phyloP scores from a whole-genome alignment of 2,113 vertebrate species.

The Aplodontia rufa region DNA sequence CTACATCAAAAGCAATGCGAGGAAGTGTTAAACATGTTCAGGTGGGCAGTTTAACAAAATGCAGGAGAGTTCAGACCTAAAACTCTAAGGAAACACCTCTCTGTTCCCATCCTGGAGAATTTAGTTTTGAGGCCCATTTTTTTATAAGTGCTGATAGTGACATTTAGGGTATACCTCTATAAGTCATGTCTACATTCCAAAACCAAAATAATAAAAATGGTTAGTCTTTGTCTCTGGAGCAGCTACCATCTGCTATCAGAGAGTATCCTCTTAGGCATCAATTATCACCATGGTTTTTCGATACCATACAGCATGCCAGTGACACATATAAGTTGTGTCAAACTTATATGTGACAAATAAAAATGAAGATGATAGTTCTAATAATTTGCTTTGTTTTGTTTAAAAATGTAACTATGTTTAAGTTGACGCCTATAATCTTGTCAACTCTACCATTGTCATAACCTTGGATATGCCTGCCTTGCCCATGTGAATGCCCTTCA shows the following conservation, averaged over 20 bases:
- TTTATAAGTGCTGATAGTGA: not conserved
- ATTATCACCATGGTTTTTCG: not conserved
- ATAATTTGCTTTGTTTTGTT: not conserved
- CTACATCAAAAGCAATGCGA: not conserved
- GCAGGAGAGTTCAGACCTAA: not conserved
- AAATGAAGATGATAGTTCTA: not conserved
- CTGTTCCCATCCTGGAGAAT: not conserved
- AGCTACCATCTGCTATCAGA: not conserved
- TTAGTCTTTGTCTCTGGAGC: not conserved
- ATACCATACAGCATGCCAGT: not conserved
- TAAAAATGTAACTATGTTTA: conserved; percentile 17
- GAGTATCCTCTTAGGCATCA: not conserved
- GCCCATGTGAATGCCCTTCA: not conserved
- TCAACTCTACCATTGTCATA: not conserved
- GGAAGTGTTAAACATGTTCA: not conserved
- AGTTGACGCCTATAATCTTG: not conserved
- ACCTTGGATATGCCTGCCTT: not conserved
- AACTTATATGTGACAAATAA: too few relatives aligned
- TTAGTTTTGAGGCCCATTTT: not conserved
- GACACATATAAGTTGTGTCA: not conserved
- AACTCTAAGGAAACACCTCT: not conserved
- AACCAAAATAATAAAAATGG: conserved; percentile 23
- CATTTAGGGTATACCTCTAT: not conserved
- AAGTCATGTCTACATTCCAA: not conserved
- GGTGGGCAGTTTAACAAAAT: not conserved